Evolutionary conservation across 2,797 vertebrate genomes (phyloP), one percentile per base, ranked within the genome.

Genomic region (Arnoldichthys spilopterus): DNA sequence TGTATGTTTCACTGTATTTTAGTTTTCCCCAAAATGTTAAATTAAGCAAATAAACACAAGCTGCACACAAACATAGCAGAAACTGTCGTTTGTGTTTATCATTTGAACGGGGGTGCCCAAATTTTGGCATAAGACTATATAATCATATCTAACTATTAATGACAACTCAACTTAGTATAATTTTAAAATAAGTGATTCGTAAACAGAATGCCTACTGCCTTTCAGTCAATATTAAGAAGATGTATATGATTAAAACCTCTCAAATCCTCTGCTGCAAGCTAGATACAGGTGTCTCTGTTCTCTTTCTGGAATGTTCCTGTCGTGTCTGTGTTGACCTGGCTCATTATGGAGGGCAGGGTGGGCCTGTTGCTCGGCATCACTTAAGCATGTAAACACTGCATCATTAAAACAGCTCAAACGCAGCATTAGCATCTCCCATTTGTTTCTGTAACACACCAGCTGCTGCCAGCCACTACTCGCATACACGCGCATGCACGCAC

Each of bases 341-440:
- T 45, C 26, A 26, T 72, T 61, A 58, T 24, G 15, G 61, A 63
- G 49, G 54, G 20, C 71, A 68, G 20, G 28, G 40, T 24, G 51
- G 26, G 15, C n/a, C 49, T 78, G 37, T 78, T 66, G 71, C 30
- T 72, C 32, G 13, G 72, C 64, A 63, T 82, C 67, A 80, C 70
- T 26, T 72, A 72, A 78, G 67, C 45, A 79, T 74, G 67, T 76
- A 82, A 77, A 78, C 63, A 74, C 45, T 63, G 49, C 72, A 76
- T 59, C 34, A 85, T 84, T 83, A 85, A 83, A 86, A 63, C 72
- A 37, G 76, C 71, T 79, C 49, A 74, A 78, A 71, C 69, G 64
- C 61, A 74, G 74, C 72, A 68, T 73, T 77, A 70, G 43, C 70
- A 72, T 40, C 68, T 62, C 72, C 51, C 9, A 68, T 80, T 83